Conservation (phyloP, 2,888 invertebrate species). For the Dilophus febrilis region DNA sequence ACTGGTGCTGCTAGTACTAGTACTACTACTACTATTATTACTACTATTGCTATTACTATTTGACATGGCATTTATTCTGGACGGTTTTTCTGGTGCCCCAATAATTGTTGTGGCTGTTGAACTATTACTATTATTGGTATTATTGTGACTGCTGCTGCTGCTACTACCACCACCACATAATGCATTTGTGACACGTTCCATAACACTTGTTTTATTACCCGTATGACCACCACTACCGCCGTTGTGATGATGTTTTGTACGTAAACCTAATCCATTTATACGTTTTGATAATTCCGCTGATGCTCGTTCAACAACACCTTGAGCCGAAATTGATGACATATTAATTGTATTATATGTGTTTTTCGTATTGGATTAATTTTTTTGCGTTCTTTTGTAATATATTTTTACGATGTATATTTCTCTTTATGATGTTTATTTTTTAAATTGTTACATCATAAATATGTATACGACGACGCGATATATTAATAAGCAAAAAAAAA, state of each 20-base stretch:
- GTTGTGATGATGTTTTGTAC: conserved; percentile 35
- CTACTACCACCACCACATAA: conserved; percentile 42
- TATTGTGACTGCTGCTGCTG: conserved; percentile 28
- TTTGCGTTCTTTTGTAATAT: too few relatives aligned
- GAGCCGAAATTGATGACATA: conserved; percentile 73
- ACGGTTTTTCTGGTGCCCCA: conserved; percentile 35
- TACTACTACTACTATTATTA: conserved; percentile 1
- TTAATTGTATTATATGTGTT: too few relatives aligned
- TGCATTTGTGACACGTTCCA: conserved; percentile 76
- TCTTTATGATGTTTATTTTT: too few relatives aligned
- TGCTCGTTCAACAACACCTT: conserved; percentile 81
- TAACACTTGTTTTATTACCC: conserved; percentile 45
- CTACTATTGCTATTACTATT: conserved; percentile 2
- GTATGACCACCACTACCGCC: conserved; percentile 22
- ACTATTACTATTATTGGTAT: conserved; percentile 16
- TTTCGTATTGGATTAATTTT: too few relatives aligned
- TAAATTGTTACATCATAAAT: too few relatives aligned
- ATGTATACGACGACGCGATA: too few relatives aligned
- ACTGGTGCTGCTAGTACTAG: conserved; percentile 6
- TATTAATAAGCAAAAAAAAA: too few relatives aligned
- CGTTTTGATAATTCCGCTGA: conserved; percentile 79
- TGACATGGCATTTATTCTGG: conserved; percentile 22
- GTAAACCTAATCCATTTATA: conserved; percentile 65
- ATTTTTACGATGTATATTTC: too few relatives aligned
- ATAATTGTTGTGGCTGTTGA: too few relatives aligned